These are phyloP conservation scores for Meloe dianella DNA, from an alignment of 2,888 invertebrate genomes.

Conservation along the genomic window DNA sequence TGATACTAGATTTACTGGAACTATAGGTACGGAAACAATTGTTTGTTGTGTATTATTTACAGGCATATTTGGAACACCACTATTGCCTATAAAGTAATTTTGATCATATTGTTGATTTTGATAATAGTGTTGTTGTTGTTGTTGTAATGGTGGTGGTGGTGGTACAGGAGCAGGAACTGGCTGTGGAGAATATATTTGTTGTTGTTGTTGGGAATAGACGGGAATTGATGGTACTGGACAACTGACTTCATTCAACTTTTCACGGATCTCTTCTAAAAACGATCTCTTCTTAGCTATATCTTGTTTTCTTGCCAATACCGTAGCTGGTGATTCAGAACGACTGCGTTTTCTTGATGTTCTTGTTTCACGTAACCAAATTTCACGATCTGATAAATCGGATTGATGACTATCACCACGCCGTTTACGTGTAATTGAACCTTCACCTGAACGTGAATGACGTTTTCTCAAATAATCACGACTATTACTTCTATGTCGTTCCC, in stretches of 20 bases:
- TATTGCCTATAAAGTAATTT: slow-evolving; percentile 52
- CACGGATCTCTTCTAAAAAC: slow-evolving; percentile 55
- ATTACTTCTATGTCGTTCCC: slow-evolving; percentile 5
- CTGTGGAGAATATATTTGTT: slow-evolving; percentile 1
- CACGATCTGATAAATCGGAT: slow-evolving; percentile 12
- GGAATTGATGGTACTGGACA: neutral
- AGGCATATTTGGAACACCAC: slow-evolving; percentile 6
- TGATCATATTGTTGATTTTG: slow-evolving; percentile 49
- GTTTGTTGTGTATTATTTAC: slow-evolving; percentile 6
- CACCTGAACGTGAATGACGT: neutral
- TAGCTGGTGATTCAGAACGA: slow-evolving; percentile 23
- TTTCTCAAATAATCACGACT: neutral
- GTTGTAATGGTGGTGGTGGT: slow-evolving; percentile 35
- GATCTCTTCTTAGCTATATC: slow-evolving; percentile 43
- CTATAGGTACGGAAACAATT: neutral
- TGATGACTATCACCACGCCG: neutral
- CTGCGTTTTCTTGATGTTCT: slow-evolving; percentile 22
- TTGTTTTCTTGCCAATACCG: slow-evolving; percentile 28
- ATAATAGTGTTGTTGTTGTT: slow-evolving; percentile 8
- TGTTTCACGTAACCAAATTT: slow-evolving; percentile 1
- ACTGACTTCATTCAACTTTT: slow-evolving; percentile 47
- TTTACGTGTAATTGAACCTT: neutral
- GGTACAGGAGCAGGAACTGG: slow-evolving; percentile 36
- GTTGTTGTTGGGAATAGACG: slow-evolving; percentile 21
- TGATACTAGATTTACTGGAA: neutral